phyloP scores from a whole-genome alignment of 2,888 invertebrate species.

The Drosophila neonasuta region DNA sequence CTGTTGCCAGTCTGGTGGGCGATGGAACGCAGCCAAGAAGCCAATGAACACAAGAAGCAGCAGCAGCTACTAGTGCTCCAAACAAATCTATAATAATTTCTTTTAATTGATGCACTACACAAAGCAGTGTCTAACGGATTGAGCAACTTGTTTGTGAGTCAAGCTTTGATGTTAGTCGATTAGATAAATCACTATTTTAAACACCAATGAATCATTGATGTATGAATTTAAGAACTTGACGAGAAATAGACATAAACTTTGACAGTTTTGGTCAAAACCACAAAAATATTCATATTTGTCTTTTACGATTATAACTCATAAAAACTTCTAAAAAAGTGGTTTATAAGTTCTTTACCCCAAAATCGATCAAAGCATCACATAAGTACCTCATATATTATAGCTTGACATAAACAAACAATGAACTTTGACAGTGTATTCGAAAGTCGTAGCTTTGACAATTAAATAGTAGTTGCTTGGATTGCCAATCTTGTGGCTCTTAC shows the following conservation, averaged over 20 bases:
- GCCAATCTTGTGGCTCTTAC: constrained; percentile 33
- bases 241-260: neutral
- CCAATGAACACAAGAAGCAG: constrained; percentile 47
- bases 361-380: constrained; percentile 27
- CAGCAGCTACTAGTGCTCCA: constrained; percentile 41
- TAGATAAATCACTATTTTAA: neutral
- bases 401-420: neutral
- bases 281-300: constrained; percentile 4
- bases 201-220: constrained; percentile 12
- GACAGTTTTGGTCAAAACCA: constrained; percentile 20
- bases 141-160: neutral
- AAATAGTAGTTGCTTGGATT: constrained; percentile 27
- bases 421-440: constrained; percentile 26
- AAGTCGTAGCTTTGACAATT: constrained; percentile 21
- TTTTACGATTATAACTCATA: constrained; percentile 30
- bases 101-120: constrained; percentile 65
- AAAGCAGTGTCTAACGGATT: constrained; percentile 5
- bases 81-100: constrained; percentile 75
- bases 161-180: neutral
- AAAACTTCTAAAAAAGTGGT: constrained; percentile 4
- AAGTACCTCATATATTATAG: constrained; percentile 17
- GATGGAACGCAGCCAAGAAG: constrained; percentile 53
- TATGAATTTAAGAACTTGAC: neutral
- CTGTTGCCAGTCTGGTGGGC: constrained; percentile 51
- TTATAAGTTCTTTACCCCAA: neutral